Percentiles rank a stretch among this genome's conserved stretches.
Conservation (phyloP, 2,113 vertebrate species). For the Rissa tridactyla region DNA sequence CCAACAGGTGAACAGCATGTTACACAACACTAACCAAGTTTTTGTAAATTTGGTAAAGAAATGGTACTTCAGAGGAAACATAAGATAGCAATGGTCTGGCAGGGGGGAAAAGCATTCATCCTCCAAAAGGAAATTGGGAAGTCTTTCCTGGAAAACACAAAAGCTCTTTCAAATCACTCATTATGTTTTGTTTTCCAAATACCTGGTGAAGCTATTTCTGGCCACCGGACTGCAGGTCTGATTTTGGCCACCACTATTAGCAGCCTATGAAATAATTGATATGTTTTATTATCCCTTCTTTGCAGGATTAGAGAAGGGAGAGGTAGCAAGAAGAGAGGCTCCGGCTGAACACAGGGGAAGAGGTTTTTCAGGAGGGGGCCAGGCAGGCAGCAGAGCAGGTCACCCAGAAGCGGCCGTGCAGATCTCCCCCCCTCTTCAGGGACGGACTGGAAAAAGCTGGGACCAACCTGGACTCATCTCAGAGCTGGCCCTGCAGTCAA, state of each 20-base stretch:
- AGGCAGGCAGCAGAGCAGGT: not conserved
- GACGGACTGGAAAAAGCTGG: not conserved
- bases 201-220: not conserved
- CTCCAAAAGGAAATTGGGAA: not conserved
- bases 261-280: not conserved
- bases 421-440: not conserved
- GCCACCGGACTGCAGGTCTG: not conserved
- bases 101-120: not conserved
- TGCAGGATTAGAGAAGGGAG: not conserved
- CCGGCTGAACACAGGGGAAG: not conserved
- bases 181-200: not conserved
- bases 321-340: not conserved
- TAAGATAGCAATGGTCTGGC: not conserved
- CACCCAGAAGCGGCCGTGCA: accelerated
- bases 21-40: not conserved
- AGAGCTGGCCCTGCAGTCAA: not conserved
- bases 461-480: not conserved
- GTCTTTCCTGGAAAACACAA: not conserved
- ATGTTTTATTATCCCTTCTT: not conserved
- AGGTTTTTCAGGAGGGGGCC: not conserved
- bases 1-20: not conserved
- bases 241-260: not conserved
- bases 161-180: not conserved
- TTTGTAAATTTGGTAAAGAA: not conserved
- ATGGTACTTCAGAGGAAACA: not conserved